Conservation (phyloP, 2,113 vertebrate genomes). For the Erythrocercus mccallii region DNA sequence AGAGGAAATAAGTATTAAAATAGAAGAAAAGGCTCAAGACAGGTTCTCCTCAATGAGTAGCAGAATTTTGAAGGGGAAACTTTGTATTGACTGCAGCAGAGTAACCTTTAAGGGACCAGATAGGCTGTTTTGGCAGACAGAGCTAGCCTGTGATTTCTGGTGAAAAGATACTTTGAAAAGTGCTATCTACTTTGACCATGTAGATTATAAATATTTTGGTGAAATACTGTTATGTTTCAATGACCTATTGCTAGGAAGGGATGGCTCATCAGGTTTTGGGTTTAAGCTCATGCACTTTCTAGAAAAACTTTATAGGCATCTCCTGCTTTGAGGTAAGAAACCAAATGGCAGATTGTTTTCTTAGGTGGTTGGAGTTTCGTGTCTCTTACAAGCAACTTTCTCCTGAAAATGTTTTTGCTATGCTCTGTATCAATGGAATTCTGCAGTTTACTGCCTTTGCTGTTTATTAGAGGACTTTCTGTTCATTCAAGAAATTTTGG, state of each 20-base stretch:
- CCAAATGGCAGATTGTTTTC: not conserved
- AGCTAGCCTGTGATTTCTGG: not conserved
- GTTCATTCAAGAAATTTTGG: not conserved
- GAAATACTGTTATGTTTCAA: not conserved
- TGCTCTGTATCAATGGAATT: not conserved
- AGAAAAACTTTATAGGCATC: not conserved
- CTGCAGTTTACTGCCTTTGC: not conserved
- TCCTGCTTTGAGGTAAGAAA: not conserved
- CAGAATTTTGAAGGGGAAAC: not conserved
- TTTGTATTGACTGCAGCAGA: not conserved
- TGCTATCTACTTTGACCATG: not conserved
- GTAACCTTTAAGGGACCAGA: not conserved
- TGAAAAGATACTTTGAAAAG: not conserved
- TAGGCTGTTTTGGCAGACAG: not conserved
- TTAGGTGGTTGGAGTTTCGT: not conserved
- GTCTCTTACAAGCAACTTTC: not conserved
- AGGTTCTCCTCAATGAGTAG: not conserved
- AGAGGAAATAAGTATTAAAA: not conserved
- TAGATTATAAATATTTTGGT: not conserved
- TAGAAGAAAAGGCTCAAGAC: not conserved
- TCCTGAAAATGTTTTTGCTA: not conserved
- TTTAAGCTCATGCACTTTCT: not conserved
- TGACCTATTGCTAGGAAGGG: not conserved
- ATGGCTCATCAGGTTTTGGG: not conserved
- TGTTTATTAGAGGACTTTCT: not conserved